Evolutionary conservation across 2,113 vertebrate genomes (phyloP).

Genomic region (Puntigrus tetrazona): DNA sequence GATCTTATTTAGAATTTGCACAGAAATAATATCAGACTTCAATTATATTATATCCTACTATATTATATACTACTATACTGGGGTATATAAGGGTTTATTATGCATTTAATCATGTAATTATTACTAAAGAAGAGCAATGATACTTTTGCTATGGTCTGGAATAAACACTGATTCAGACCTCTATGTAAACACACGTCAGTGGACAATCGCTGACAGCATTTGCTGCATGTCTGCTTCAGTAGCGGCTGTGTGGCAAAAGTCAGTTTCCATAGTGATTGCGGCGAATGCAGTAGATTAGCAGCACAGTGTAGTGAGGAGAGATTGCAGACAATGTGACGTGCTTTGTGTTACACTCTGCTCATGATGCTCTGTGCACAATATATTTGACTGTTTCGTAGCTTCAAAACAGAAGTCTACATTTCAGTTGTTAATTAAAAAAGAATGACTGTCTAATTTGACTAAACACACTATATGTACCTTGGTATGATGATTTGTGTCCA

Average conservation of each 20-base stretch:
- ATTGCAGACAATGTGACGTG: conserved; percentile 65
- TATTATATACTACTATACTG: not conserved
- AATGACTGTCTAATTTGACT: not conserved
- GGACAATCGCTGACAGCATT: conserved; percentile 43
- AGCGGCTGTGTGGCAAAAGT: conserved; percentile 67
- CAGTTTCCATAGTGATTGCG: conserved; percentile 81
- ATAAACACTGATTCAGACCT: not conserved
- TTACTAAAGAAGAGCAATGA: not conserved
- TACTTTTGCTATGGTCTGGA: not conserved
- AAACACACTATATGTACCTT: not conserved
- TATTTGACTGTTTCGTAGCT: not conserved
- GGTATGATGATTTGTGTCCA: not conserved
- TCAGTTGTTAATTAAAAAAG: not conserved
- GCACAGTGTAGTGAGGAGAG: conserved; percentile 69
- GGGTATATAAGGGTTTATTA: not conserved
- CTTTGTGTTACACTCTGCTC: conserved; percentile 50
- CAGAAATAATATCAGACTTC: not conserved
- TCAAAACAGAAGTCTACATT: not conserved
- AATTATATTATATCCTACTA: not conserved
- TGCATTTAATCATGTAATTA: not conserved
- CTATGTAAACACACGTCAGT: not conserved
- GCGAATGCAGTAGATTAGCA: conserved; percentile 74
- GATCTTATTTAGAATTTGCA: not conserved
- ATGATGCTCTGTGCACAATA: not conserved
- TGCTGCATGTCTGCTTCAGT: conserved; percentile 57